Evolutionary conservation across 2,888 invertebrate species (phyloP).

Genomic region (Rhamnusium bicolor): DNA sequence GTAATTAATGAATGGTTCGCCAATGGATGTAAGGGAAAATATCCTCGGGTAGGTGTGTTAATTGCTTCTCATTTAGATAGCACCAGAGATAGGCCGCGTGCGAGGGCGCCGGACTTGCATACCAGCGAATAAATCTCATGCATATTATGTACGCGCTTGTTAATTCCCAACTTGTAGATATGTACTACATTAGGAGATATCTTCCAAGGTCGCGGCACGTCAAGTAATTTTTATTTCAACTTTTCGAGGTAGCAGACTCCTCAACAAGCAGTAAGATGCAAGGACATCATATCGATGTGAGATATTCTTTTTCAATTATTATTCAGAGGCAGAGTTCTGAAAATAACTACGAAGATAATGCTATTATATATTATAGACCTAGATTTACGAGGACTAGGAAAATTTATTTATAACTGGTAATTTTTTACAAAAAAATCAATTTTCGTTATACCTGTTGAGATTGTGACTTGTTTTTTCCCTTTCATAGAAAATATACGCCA

Average conservation of each 20-base stretch:
- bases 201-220: conserved; percentile 46
- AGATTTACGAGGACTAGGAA: no score
- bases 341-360: background rate
- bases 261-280: background rate
- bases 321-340: background rate
- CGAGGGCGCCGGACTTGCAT: conserved; percentile 62
- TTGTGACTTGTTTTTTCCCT: no score
- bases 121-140: conserved; percentile 61
- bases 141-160: conserved; percentile 57
- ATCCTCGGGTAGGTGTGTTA: conserved; percentile 62
- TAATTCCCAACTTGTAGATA: conserved; percentile 48
- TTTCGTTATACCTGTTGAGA: no score
- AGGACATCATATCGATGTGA: background rate
- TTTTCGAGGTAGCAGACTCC: conserved; percentile 20
- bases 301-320: background rate
- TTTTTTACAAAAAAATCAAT: no score
- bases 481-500: no score
- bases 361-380: no score
- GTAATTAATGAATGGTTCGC: conserved; percentile 42
- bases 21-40: conserved; percentile 47
- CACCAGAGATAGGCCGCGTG: conserved; percentile 58
- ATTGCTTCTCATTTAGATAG: conserved; percentile 67
- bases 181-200: conserved; percentile 47
- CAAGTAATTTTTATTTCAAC: conserved; percentile 31
- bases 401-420: no score